phyloP scores from a whole-genome alignment of 2,797 vertebrate genomes.

The Megaceryle alcyon region DNA sequence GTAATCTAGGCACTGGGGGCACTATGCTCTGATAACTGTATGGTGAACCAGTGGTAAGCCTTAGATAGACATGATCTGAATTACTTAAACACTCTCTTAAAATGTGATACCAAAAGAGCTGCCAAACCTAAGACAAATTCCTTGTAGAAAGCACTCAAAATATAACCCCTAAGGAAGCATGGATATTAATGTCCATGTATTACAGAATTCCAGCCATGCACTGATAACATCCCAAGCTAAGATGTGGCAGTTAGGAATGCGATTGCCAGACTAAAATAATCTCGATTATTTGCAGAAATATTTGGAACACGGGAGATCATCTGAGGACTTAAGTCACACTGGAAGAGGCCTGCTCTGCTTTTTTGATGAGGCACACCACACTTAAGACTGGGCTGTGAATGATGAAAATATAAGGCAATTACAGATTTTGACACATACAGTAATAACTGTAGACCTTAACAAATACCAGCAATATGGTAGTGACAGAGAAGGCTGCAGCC shows the following conservation, averaged over 20 bases:
- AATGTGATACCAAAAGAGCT: not conserved
- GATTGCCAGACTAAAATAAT: not conserved
- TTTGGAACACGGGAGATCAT: not conserved
- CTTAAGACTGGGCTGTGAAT: not conserved
- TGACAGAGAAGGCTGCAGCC: not conserved
- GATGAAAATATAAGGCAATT: not conserved
- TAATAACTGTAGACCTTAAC: not conserved
- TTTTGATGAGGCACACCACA: not conserved
- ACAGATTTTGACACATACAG: not conserved
- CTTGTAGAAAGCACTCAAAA: not conserved
- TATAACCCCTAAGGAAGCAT: not conserved
- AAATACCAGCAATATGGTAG: not conserved
- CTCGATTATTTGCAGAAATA: not conserved
- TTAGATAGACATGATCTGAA: not conserved
- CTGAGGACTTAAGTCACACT: not conserved
- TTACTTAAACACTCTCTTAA: not conserved
- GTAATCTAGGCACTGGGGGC: not conserved
- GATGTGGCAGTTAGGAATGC: not conserved
- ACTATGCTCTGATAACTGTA: not conserved
- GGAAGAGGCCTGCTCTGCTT: not conserved
- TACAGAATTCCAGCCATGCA: not conserved
- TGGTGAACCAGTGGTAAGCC: not conserved
- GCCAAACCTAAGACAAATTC: not conserved
- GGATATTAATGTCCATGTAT: fast-evolving
- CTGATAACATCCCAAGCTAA: not conserved